These are phyloP conservation scores for Palythoa grandiflora DNA, from an alignment of 92 coral and sea anemone genomes.

Conservation along the genomic window DNA sequence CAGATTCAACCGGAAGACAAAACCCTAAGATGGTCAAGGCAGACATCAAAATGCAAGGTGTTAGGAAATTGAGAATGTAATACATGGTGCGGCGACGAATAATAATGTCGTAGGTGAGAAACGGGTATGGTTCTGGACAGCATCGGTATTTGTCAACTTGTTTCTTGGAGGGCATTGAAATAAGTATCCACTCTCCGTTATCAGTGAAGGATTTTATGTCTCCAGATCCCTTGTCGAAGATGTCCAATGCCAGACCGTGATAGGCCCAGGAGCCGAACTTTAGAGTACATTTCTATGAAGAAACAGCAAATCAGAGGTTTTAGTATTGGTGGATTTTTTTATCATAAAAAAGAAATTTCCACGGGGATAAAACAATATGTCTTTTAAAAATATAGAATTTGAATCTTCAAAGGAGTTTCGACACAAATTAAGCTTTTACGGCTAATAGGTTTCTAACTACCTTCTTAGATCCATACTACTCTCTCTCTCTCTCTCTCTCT, in stretches of 20 bases:
- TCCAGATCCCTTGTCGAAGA: conserved; percentile 84
- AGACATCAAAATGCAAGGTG: conserved; percentile 90
- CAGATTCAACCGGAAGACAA: conserved; percentile 91
- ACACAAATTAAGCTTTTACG: no score
- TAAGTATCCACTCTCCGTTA: conserved; percentile 87
- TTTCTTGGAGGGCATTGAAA: conserved; percentile 81
- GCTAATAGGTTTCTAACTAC: no score
- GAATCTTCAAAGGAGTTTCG: no score
- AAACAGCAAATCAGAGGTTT: background rate
- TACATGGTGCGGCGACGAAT: conserved; percentile 91
- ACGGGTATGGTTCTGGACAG: conserved; percentile 90
- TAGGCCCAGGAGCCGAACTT: conserved; percentile 97
- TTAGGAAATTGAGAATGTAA: conserved; percentile 84
- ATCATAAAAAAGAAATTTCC: background rate
- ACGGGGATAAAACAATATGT: background rate
- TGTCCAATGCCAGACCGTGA: conserved; percentile 81
- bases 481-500: no score
- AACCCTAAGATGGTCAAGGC: conserved; percentile 87
- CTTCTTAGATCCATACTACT: no score
- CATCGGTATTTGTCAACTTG: conserved; percentile 82
- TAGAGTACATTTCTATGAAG: conserved; percentile 79
- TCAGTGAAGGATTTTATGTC: conserved; percentile 81
- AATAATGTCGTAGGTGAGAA: conserved; percentile 75
- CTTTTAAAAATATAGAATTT: no score
- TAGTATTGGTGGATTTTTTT: background rate